Conservation (phyloP, 2,797 vertebrate species). For the Sebastolobus altivelis region DNA sequence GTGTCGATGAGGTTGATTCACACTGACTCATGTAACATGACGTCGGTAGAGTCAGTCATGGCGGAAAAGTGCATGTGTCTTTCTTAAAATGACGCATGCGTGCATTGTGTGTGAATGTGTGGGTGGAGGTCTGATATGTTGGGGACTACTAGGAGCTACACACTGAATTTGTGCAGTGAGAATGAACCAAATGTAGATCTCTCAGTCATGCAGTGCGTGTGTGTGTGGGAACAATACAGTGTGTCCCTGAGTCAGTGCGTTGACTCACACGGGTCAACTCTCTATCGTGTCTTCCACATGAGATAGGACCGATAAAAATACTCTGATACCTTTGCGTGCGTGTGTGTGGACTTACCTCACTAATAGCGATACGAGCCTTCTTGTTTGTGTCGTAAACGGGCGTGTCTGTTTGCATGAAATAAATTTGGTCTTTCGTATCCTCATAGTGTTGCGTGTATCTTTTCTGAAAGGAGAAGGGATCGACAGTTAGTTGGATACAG, state of each 20-base stretch:
- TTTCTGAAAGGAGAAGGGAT: constrained; percentile 81
- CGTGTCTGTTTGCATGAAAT: constrained; percentile 98
- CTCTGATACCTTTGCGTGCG: constrained; percentile 3
- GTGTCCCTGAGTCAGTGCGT: constrained; percentile 52
- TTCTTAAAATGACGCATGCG: constrained; percentile 19
- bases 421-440: constrained; percentile 94
- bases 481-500: background rate
- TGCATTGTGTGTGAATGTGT: constrained; percentile 25
- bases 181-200: constrained; percentile 30
- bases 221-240: constrained; percentile 27
- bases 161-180: constrained; percentile 8
- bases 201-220: constrained; percentile 27
- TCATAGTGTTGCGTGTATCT: constrained; percentile 94
- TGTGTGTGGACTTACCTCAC: constrained; percentile 85
- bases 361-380: constrained; percentile 87
- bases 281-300: constrained; percentile 64
- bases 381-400: constrained; percentile 93
- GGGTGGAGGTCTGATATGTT: constrained; percentile 24
- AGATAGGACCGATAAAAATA: constrained; percentile 62
- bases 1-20: background rate
- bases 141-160: background rate
- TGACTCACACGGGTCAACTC: constrained; percentile 65
- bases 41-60: background rate
- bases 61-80: background rate
- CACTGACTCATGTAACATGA: background rate